A percentile compares a stretch with the other conserved stretches of the same genome.
Conservation (phyloP, 2,113 vertebrate species). For the Phaethornis superciliosus region DNA sequence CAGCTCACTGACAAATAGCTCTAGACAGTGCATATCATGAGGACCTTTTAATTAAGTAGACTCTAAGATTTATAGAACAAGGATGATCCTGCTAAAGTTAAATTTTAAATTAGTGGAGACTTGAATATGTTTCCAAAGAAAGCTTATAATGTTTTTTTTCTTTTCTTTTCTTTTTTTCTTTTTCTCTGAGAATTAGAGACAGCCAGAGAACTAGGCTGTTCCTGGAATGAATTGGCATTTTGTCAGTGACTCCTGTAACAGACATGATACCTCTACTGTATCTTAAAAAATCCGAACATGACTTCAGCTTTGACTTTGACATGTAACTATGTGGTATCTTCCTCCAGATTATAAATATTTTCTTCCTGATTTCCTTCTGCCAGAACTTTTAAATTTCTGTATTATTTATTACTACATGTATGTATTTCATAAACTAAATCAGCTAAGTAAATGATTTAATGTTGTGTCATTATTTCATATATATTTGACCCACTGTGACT, state of each 20-base stretch:
- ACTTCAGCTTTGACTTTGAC: neutral
- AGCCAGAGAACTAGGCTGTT: neutral
- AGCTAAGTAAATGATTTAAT: neutral
- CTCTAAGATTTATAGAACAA: neutral
- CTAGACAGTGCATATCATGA: neutral
- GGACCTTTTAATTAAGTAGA: neutral
- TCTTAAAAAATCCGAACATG: neutral
- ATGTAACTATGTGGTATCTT: neutral
- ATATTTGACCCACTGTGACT: neutral
- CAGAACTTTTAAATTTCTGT: neutral
- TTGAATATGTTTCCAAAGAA: neutral
- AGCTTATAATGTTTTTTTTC: neutral
- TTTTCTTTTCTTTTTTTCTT: rapidly evolving
- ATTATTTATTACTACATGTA: neutral
- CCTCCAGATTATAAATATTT: neutral
- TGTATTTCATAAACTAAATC: neutral
- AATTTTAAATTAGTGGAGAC: neutral
- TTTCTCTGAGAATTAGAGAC: neutral
- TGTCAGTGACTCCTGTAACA: neutral
- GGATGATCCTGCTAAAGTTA: neutral
- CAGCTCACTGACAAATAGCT: neutral
- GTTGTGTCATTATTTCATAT: neutral
- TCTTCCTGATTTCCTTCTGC: neutral
- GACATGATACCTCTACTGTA: neutral
- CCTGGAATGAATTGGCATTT: neutral